These are phyloP conservation scores for Chironomus riparius DNA, from an alignment of 2,888 invertebrate species.

Conservation along the genomic window DNA sequence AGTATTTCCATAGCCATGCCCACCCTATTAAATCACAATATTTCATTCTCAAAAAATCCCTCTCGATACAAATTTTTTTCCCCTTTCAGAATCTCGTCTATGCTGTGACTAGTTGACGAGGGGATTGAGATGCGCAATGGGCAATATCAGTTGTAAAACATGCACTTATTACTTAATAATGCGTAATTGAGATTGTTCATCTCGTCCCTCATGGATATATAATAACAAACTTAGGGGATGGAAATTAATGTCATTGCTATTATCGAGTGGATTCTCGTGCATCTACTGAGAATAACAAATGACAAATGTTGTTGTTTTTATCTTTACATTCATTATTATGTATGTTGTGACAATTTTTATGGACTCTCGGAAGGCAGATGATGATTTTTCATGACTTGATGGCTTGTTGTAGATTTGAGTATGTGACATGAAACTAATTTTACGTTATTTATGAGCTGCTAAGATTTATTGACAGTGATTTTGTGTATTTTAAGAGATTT, in stretches of 20 bases:
- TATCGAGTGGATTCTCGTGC: background rate
- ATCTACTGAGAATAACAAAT: background rate
- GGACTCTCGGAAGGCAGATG: too few species aligned
- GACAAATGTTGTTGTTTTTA: too few species aligned
- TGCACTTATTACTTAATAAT: conserved; percentile 12
- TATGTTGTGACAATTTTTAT: too few species aligned
- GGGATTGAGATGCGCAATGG: background rate
- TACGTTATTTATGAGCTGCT: too few species aligned
- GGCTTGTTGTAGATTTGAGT: background rate
- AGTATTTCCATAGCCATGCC: background rate
- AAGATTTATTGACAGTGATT: too few species aligned
- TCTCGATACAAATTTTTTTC: background rate
- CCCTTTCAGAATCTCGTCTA: background rate
- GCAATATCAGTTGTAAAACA: background rate
- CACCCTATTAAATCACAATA: conserved; percentile 18
- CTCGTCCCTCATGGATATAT: background rate
- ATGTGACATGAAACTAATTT: background rate
- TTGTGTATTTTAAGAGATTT: too few species aligned
- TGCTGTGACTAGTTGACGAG: background rate
- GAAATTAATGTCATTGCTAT: background rate
- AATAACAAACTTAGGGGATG: background rate
- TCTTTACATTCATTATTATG: too few species aligned
- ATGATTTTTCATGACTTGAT: background rate
- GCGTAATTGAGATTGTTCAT: conserved; percentile 1
- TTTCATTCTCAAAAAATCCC: background rate